A percentile compares a stretch with the other conserved stretches of the same genome.
Conservation (phyloP, 64 coral and sea anemone genomes). For the Acropora yongei region DNA sequence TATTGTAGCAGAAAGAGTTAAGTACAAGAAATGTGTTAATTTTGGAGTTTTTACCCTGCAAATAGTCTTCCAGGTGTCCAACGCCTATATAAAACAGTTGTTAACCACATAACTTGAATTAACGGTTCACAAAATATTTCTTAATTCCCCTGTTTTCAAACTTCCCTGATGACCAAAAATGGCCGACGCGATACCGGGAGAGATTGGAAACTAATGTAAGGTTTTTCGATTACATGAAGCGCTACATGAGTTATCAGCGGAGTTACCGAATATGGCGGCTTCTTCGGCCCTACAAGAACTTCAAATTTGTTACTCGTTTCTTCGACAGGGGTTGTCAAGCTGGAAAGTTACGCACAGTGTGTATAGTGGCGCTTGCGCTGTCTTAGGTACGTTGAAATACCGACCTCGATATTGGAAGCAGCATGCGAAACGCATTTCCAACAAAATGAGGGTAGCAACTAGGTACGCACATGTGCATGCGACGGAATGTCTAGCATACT, state of each 20-base stretch:
- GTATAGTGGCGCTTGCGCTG: background rate
- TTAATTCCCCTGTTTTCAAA: background rate
- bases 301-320: background rate
- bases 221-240: background rate
- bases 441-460: too few relatives aligned
- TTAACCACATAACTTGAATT: constrained; percentile 70
- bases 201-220: constrained; percentile 3
- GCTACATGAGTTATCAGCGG: background rate
- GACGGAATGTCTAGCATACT: too few relatives aligned
- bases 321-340: constrained; percentile 30
- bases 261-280: constrained; percentile 66
- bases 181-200: constrained; percentile 19
- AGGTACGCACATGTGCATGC: too few relatives aligned
- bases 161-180: constrained; percentile 53
- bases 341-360: background rate
- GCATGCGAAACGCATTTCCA: too few relatives aligned
- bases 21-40: background rate
- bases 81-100: constrained; percentile 63
- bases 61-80: constrained; percentile 85
- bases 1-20: background rate
- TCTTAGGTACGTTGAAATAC: constrained; percentile 44
- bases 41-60: constrained; percentile 65
- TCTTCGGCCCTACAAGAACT: background rate
- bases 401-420: background rate
- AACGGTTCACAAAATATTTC: background rate